phyloP scores from a whole-genome alignment of 2,888 invertebrate species.

The Philonicus albiceps region DNA sequence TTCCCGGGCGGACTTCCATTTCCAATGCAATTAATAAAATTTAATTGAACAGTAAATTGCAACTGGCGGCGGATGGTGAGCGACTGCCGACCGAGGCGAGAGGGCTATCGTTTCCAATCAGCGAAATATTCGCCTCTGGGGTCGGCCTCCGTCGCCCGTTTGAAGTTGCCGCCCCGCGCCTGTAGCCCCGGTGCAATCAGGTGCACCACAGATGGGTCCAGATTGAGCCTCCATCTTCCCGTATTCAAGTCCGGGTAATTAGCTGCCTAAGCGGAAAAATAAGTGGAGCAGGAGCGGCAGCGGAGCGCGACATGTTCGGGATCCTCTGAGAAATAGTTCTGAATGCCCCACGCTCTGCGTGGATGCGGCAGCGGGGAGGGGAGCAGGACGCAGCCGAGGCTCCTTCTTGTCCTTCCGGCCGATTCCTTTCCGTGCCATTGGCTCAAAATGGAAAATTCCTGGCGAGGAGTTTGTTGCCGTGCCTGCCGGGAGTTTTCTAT shows the following conservation, averaged over 20 bases:
- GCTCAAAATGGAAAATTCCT: slow-evolving; percentile 38
- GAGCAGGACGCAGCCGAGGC: background rate
- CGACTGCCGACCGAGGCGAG: background rate
- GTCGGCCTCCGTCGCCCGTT: background rate
- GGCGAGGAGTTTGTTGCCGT: slow-evolving; percentile 7
- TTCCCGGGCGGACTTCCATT: background rate
- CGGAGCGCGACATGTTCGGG: background rate
- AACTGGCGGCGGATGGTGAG: background rate
- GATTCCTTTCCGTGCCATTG: slow-evolving; percentile 32
- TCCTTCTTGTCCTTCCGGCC: slow-evolving; percentile 16
- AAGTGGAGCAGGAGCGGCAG: background rate
- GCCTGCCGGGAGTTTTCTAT: slow-evolving; percentile 21
- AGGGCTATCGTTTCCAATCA: background rate
- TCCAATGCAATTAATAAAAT: slow-evolving; percentile 38
- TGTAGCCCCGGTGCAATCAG: background rate
- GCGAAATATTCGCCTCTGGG: background rate
- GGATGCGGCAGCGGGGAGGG: too few species aligned
- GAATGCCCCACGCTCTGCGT: background rate
- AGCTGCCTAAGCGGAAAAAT: slow-evolving; percentile 12
- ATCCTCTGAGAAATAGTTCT: background rate
- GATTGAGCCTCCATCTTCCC: background rate
- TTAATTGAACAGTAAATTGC: slow-evolving; percentile 38
- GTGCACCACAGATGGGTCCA: background rate
- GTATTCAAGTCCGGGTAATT: slow-evolving; percentile 2
- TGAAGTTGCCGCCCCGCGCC: slow-evolving; percentile 12